A percentile compares a stretch with the other conserved stretches of the same genome.
phyloP scores from a whole-genome alignment of 2,797 vertebrate species.

The Enteromius mattozi region DNA sequence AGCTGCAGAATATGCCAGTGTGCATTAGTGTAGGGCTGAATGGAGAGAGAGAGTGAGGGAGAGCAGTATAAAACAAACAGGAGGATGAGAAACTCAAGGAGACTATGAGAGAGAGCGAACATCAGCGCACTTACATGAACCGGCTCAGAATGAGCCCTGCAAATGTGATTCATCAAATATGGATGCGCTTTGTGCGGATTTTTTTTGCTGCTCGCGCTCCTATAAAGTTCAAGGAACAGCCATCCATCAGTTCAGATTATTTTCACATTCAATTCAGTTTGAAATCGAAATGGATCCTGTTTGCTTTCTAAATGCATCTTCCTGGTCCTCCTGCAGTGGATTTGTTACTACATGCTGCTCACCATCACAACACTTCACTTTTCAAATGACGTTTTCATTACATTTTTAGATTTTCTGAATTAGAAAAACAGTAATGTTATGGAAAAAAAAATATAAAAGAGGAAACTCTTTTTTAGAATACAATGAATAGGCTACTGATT shows the following conservation, averaged over 20 bases:
- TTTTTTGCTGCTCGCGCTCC: slow-evolving; percentile 19
- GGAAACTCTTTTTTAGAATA: neutral
- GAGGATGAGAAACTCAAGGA: slow-evolving; percentile 50
- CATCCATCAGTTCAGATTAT: slow-evolving; percentile 40
- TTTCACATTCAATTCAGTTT: slow-evolving; percentile 1
- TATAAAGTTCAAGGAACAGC: slow-evolving; percentile 43
- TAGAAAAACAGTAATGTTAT: neutral
- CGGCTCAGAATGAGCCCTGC: slow-evolving; percentile 63
- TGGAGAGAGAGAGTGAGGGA: slow-evolving; percentile 54
- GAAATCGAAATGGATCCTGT: neutral
- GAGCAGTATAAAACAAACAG: slow-evolving; percentile 57
- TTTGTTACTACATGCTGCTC: neutral
- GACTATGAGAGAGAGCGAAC: slow-evolving; percentile 45
- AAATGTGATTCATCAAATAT: slow-evolving; percentile 76
- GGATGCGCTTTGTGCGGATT: slow-evolving; percentile 61
- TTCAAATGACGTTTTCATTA: neutral
- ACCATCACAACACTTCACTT: neutral
- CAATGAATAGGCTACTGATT: neutral
- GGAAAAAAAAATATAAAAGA: neutral
- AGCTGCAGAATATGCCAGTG: slow-evolving; percentile 79
- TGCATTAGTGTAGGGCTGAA: slow-evolving; percentile 79
- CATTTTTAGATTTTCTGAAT: neutral
- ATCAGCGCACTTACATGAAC: slow-evolving; percentile 76
- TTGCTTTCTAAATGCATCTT: neutral
- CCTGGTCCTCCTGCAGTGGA: neutral